Conservation (phyloP, 1,140 invertebrate species). For the Gryllus bimaculatus region DNA sequence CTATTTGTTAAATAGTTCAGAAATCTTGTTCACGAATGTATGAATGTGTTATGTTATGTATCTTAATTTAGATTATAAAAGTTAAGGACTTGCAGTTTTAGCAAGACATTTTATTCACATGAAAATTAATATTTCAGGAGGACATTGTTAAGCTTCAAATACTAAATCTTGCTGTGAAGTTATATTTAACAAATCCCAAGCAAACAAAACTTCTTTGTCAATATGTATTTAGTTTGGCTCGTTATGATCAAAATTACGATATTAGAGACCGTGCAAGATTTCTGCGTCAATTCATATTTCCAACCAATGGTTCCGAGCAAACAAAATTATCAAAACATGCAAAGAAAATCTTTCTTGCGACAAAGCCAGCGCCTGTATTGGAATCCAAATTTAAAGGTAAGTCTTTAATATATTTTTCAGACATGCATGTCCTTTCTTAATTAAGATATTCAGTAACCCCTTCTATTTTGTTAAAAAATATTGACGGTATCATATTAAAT, state of each 20-base stretch:
- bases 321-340: slow-evolving; percentile 57
- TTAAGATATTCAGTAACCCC: no score
- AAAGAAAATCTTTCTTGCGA: slow-evolving; percentile 76
- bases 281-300: slow-evolving; percentile 70
- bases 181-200: slow-evolving; percentile 79
- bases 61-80: no score
- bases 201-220: slow-evolving; percentile 82
- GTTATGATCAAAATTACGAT: slow-evolving; percentile 97
- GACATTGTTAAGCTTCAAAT: slow-evolving; percentile 95
- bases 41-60: no score
- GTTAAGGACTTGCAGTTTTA: no score
- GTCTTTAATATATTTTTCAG: not conserved
- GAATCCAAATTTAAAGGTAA: slow-evolving; percentile 57
- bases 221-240: slow-evolving; percentile 92
- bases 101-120: no score
- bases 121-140: slow-evolving; percentile 46
- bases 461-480: no score
- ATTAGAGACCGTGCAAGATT: slow-evolving; percentile 89
- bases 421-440: no score
- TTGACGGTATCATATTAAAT: no score
- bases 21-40: no score
- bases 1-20: no score
- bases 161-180: slow-evolving; percentile 88
- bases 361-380: slow-evolving; percentile 85
- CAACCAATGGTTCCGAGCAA: slow-evolving; percentile 39